phyloP scores from a whole-genome alignment of 1,140 invertebrate species.

The Phymorhynchus buccinoides region DNA sequence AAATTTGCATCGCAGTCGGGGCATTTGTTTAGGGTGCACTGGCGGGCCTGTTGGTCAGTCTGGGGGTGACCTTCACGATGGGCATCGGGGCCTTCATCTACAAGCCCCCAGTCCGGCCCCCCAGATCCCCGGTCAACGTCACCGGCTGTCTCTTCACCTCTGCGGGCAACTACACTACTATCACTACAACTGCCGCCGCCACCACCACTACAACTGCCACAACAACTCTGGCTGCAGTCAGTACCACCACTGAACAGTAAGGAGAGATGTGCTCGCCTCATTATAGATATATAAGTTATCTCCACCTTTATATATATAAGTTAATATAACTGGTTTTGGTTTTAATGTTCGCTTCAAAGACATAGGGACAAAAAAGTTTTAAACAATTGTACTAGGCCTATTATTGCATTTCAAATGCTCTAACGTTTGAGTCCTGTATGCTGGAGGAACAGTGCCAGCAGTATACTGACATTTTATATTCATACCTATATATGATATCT shows the following conservation, averaged over 20 bases:
- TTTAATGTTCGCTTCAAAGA: no score
- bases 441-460: no score
- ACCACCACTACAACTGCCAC: not conserved
- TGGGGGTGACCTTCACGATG: constrained; percentile 85
- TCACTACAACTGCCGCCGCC: constrained; percentile 25
- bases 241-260: not conserved
- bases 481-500: no score
- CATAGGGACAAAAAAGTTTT: no score
- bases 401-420: no score
- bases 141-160: constrained; percentile 62
- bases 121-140: constrained; percentile 74
- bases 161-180: constrained; percentile 42
- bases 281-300: no score
- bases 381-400: no score
- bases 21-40: constrained; percentile 81
- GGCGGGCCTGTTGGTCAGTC: constrained; percentile 81
- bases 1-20: no score
- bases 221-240: not conserved
- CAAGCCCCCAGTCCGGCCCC: constrained; percentile 77
- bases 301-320: no score
- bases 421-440: no score
- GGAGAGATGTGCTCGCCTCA: not conserved
- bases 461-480: no score
- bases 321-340: no score
- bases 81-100: constrained; percentile 87